These are phyloP conservation scores for Nemoura dubitans DNA, from an alignment of 2,888 invertebrate genomes.

Conservation along the genomic window DNA sequence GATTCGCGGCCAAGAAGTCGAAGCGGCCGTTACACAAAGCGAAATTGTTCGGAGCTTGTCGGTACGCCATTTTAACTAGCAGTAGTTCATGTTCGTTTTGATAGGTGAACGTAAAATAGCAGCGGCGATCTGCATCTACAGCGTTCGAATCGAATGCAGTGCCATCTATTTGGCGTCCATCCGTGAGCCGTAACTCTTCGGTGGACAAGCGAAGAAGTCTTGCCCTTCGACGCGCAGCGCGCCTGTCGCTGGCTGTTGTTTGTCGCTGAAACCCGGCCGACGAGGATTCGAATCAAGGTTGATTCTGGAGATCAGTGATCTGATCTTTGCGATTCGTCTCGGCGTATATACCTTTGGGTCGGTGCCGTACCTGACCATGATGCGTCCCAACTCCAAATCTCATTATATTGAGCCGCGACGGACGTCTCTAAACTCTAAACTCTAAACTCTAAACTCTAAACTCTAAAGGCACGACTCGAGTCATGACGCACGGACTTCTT, in stretches of 20 bases:
- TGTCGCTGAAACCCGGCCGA: neutral
- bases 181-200: neutral
- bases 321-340: neutral
- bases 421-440: no score
- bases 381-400: no score
- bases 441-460: neutral
- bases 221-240: neutral
- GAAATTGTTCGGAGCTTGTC: neutral
- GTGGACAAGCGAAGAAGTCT: neutral
- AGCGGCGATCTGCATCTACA: neutral
- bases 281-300: neutral
- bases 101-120: neutral
- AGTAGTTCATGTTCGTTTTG: constrained; percentile 12
- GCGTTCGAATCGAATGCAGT: neutral
- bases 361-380: neutral
- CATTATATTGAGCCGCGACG: no score
- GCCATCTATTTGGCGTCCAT: neutral
- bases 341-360: neutral
- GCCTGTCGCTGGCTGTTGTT: neutral
- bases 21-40: neutral
- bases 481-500: neutral
- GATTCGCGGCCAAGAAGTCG: neutral
- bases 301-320: neutral
- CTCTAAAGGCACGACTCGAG: neutral
- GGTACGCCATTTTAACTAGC: neutral